A percentile compares a stretch with the other conserved stretches of the same genome.
Conservation (phyloP, 2,888 invertebrate genomes). For the Masnerella sp. region DNA sequence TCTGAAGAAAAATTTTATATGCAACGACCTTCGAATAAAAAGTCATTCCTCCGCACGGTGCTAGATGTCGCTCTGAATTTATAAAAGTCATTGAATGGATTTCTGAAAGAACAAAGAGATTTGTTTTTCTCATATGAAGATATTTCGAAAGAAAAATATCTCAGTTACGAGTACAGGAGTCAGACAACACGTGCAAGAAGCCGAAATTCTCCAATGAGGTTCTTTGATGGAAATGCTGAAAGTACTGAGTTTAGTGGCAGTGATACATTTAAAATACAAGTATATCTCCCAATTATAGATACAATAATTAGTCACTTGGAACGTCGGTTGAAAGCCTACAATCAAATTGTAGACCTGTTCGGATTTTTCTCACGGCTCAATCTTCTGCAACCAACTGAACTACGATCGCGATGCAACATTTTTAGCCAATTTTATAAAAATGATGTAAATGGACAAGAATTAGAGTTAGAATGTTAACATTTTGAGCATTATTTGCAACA, state of each 20-base stretch:
- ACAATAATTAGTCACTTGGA: constrained; percentile 2
- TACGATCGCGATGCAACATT: not conserved
- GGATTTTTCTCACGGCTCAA: constrained; percentile 5
- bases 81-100: not conserved
- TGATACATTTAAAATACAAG: constrained; percentile 8
- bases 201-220: constrained; percentile 7
- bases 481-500: constrained; percentile 12
- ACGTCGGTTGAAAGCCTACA: constrained; percentile 3
- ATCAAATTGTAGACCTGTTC: not conserved
- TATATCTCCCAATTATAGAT: constrained; percentile 21
- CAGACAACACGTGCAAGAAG: not conserved
- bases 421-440: constrained; percentile 7
- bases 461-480: constrained; percentile 5
- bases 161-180: constrained; percentile 9
- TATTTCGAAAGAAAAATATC: not conserved
- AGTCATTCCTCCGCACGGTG: not conserved
- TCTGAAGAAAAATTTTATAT: not conserved
- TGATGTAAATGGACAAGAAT: constrained; percentile 15
- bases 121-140: not conserved
- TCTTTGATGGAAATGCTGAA: constrained; percentile 11
- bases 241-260: not conserved
- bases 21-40: not conserved
- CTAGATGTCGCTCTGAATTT: constrained; percentile 13
- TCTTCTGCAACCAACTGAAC: not conserved
- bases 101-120: constrained; percentile 6